Evolutionary conservation across 2,888 invertebrate species (phyloP).

Genomic region (Ferdinandea cuprea): DNA sequence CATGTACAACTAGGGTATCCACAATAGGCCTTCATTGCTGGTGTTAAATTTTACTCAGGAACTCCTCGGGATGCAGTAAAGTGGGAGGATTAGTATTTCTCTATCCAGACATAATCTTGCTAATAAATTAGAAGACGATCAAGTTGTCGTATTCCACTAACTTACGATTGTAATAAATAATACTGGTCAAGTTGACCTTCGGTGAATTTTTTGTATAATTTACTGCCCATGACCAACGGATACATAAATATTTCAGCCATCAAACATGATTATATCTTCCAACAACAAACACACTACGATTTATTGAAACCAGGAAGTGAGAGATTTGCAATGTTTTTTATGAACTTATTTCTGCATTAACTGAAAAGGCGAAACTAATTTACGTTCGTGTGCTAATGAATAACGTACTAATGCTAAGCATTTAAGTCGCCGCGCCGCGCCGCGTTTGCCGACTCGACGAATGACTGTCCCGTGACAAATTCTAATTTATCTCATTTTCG

Average conservation of each 20-base stretch:
- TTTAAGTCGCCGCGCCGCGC: too few species aligned
- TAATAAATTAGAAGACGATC: too few species aligned
- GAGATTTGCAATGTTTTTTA: slow-evolving; percentile 1
- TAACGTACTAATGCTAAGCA: neutral
- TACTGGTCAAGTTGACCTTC: too few species aligned
- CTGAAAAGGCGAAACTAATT: slow-evolving; percentile 11
- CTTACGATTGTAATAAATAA: too few species aligned
- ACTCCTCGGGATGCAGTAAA: neutral
- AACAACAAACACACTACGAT: slow-evolving; percentile 11
- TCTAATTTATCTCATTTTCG: slow-evolving; percentile 33
- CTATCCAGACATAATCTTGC: neutral
- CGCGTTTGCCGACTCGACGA: neutral
- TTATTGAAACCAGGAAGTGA: slow-evolving; percentile 20
- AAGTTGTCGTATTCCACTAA: too few species aligned
- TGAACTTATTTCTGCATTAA: neutral
- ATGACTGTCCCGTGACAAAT: slow-evolving; percentile 4
- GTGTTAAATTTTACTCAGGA: too few species aligned
- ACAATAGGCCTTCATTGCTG: too few species aligned
- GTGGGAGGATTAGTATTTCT: neutral
- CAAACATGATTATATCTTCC: too few species aligned
- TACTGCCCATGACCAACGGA: too few species aligned
- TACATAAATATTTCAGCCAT: too few species aligned
- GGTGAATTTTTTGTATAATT: too few species aligned
- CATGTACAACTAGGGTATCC: too few species aligned
- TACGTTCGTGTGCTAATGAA: slow-evolving; percentile 26